Percentiles rank a stretch among this genome's conserved stretches.
phyloP scores from a whole-genome alignment of 2,797 vertebrate species.

The Platalea minor region DNA sequence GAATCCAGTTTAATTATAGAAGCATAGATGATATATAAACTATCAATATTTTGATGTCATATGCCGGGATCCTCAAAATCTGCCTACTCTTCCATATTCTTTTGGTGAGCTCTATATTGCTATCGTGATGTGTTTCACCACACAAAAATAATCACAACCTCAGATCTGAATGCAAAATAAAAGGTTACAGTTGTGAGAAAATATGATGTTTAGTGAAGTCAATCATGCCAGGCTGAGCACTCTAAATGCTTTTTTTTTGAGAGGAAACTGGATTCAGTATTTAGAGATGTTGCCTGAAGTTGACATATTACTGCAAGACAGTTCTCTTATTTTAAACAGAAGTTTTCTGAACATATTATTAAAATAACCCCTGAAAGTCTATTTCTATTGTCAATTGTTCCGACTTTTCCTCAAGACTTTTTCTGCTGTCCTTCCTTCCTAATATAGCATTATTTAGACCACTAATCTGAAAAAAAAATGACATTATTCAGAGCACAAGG shows the following conservation, averaged over 20 bases:
- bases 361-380: background rate
- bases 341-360: background rate
- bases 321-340: background rate
- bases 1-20: background rate
- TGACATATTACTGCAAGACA: background rate
- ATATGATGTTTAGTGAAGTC: background rate
- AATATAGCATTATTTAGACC: background rate
- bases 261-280: background rate
- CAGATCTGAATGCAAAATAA: background rate
- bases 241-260: background rate
- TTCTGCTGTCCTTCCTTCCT: background rate
- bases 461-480: background rate
- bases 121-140: slow-evolving; percentile 3
- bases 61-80: background rate
- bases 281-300: slow-evolving; percentile 7
- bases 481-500: background rate
- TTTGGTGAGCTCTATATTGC: background rate
- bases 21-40: background rate
- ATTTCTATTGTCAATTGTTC: background rate
- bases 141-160: background rate
- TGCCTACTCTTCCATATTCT: background rate
- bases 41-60: background rate
- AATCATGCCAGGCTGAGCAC: background rate
- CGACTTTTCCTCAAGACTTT: background rate
- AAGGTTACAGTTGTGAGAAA: slow-evolving; percentile 1